Conservation (phyloP, 2,888 invertebrate species). For the Sarcophaga rosellei region DNA sequence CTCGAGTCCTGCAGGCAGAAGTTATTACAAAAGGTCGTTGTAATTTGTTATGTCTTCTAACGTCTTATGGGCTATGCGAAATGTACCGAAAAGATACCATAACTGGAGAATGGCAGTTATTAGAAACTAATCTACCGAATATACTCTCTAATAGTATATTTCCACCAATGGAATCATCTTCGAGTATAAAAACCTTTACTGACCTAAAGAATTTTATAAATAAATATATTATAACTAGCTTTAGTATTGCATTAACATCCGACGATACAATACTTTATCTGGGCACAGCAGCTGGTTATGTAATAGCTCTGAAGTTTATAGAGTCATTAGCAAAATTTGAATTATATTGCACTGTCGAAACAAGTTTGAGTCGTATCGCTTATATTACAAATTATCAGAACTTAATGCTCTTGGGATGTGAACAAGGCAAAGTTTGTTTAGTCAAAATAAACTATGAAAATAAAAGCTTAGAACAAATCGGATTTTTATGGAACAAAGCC, state of each 20-base stretch:
- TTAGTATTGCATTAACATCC: constrained; percentile 71
- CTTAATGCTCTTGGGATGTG: constrained; percentile 73
- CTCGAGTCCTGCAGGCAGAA: constrained; percentile 69
- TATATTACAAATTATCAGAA: constrained; percentile 70
- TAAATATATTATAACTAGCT: constrained; percentile 75
- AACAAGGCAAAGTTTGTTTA: constrained; percentile 74
- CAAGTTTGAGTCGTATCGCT: constrained; percentile 72
- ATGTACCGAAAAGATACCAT: constrained; percentile 69
- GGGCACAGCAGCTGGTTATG: constrained; percentile 76
- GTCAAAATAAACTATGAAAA: constrained; percentile 67
- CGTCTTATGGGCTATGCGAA: constrained; percentile 74
- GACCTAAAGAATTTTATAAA: constrained; percentile 71
- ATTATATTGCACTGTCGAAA: constrained; percentile 68
- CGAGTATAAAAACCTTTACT: constrained; percentile 67
- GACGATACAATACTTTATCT: constrained; percentile 64
- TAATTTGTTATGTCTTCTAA: constrained; percentile 71
- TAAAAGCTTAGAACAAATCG: constrained; percentile 65
- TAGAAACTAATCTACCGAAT: constrained; percentile 66
- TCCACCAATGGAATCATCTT: constrained; percentile 25
- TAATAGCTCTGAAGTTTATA: constrained; percentile 71
- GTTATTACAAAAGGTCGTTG: constrained; percentile 65
- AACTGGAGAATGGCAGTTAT: constrained; percentile 70
- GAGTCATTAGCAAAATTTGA: constrained; percentile 53
- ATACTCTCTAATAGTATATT: constrained; percentile 65
- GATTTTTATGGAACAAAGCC: constrained; percentile 74